phyloP scores from a whole-genome alignment of 2,113 vertebrate species.

The Arvicanthis niloticus region DNA sequence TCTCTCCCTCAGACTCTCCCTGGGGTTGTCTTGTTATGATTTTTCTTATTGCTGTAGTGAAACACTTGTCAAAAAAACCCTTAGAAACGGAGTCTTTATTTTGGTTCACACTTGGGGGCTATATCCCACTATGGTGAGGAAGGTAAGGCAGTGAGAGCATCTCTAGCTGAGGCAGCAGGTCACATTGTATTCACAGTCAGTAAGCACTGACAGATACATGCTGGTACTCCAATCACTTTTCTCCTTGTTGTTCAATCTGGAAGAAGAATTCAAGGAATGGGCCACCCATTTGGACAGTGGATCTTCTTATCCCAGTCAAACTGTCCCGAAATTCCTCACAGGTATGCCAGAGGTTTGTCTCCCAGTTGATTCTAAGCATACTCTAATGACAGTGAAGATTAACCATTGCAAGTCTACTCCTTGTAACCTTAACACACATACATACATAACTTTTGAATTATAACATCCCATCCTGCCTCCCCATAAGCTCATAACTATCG shows the following conservation, averaged over 20 bases:
- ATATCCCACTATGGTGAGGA: not conserved
- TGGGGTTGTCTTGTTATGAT: not conserved
- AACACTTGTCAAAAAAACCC: not conserved
- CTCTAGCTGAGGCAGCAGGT: not conserved
- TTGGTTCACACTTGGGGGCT: not conserved
- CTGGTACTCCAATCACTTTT: not conserved
- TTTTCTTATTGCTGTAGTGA: not conserved
- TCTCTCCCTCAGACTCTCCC: not conserved
- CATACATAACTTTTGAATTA: not conserved
- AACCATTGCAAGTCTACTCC: not conserved
- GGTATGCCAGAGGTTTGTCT: not conserved
- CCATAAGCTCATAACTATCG: not conserved
- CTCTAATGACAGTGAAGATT: not conserved
- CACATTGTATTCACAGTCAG: not conserved
- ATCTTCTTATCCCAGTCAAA: not conserved
- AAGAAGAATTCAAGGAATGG: not conserved
- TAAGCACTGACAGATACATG: not conserved
- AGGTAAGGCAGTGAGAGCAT: not conserved
- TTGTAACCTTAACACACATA: not conserved
- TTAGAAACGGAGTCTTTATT: too few species aligned
- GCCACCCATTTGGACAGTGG: too few species aligned
- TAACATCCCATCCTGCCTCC: not conserved
- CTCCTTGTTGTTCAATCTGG: not conserved
- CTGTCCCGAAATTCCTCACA: not conserved
- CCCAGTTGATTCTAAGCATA: not conserved